These are phyloP conservation scores for Gisinianus flammeolus DNA, from an alignment of 2,888 invertebrate genomes.

Conservation along the genomic window DNA sequence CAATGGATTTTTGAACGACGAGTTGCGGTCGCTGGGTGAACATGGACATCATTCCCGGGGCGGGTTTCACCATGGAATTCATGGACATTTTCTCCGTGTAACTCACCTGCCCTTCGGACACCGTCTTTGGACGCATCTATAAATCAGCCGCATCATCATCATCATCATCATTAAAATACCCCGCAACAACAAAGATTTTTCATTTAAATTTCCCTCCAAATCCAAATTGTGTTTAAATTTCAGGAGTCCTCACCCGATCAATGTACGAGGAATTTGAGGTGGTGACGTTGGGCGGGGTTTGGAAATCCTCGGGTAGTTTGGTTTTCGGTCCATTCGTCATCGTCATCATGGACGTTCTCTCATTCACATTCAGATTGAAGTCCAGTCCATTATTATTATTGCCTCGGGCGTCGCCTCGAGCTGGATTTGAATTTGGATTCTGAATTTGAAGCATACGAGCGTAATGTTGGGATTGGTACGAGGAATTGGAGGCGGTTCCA, in stretches of 20 bases:
- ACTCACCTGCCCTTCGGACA: slow-evolving; percentile 7
- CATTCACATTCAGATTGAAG: not conserved
- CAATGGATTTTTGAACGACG: not conserved
- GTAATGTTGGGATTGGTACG: not conserved
- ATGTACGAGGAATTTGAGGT: too few relatives aligned
- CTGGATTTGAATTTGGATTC: not conserved
- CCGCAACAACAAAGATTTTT: too few relatives aligned
- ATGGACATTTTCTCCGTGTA: not conserved
- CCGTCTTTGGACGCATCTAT: slow-evolving; percentile 8
- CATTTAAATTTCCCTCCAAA: too few relatives aligned
- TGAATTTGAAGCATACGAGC: too few relatives aligned
- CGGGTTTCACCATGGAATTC: not conserved
- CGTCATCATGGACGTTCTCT: not conserved
- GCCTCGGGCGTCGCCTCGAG: not conserved
- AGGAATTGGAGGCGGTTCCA: not conserved
- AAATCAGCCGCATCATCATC: too few relatives aligned
- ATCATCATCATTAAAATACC: too few relatives aligned
- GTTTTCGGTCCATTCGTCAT: not conserved
- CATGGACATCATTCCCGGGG: not conserved
- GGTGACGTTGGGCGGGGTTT: too few relatives aligned
- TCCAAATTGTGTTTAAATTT: too few relatives aligned
- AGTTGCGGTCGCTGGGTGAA: not conserved
- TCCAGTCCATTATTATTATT: not conserved
- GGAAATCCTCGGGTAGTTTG: too few relatives aligned
- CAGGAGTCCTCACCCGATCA: too few relatives aligned